Percentiles rank a stretch among this genome's conserved stretches.
phyloP scores from a whole-genome alignment of 2,113 vertebrate genomes.

The Petrocephalus zakoni region DNA sequence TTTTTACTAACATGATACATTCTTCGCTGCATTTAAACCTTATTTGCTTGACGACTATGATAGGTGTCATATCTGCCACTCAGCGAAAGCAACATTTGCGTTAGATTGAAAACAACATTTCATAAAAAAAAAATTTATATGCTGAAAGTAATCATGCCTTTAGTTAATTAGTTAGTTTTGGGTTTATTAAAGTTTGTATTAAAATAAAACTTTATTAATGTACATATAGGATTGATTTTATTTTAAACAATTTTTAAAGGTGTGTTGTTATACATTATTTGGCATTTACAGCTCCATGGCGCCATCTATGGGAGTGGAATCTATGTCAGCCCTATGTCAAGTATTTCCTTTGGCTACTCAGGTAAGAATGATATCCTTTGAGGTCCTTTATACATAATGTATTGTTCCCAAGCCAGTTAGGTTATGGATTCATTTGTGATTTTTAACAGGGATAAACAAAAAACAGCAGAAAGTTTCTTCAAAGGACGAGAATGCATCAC shows the following conservation, averaged over 20 bases:
- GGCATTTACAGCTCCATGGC: slow-evolving; percentile 71
- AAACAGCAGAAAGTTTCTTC: slow-evolving; percentile 81
- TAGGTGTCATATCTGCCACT: background rate
- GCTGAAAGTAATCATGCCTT: background rate
- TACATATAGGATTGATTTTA: background rate
- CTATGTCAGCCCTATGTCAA: slow-evolving; percentile 86
- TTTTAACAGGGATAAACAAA: slow-evolving; percentile 82
- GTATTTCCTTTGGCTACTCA: slow-evolving; percentile 94
- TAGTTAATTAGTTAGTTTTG: background rate
- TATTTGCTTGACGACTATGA: background rate
- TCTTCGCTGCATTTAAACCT: background rate
- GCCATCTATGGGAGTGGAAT: slow-evolving; percentile 88
- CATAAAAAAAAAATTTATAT: background rate
- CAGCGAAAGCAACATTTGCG: background rate
- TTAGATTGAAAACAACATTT: background rate
- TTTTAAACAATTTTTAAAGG: background rate
- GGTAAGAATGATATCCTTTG: too few relatives aligned
- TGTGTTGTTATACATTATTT: background rate
- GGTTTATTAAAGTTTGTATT: background rate
- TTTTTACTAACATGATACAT: background rate
- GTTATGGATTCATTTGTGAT: background rate
- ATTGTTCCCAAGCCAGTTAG: background rate
- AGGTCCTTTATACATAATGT: background rate
- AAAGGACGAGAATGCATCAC: slow-evolving; percentile 77
- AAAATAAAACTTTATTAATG: background rate